Conservation (phyloP, 2,888 invertebrate species). For the Hipparchia semele region DNA sequence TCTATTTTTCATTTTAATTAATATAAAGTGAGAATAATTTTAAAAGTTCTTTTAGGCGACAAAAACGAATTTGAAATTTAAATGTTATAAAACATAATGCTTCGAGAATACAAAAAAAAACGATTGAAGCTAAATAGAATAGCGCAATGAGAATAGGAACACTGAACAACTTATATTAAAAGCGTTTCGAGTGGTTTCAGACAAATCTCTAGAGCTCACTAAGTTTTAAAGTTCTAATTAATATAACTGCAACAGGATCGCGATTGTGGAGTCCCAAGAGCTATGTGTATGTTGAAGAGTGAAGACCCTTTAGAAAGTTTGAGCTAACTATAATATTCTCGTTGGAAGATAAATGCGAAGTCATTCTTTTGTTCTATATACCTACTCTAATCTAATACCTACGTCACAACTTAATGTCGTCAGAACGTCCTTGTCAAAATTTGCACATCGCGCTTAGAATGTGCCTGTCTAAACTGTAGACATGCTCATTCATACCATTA, state of each 20-base stretch:
- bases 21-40: neutral
- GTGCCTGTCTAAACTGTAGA: too few relatives aligned
- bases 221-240: neutral
- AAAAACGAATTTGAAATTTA: neutral
- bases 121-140: constrained; percentile 1
- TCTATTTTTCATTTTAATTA: neutral
- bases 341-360: neutral
- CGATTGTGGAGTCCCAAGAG: neutral
- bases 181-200: constrained; percentile 1
- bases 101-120: neutral
- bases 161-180: constrained; percentile 11
- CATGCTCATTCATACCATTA: too few relatives aligned
- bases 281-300: neutral
- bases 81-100: constrained; percentile 6
- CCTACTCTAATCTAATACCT: too few relatives aligned
- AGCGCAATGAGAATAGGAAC: neutral
- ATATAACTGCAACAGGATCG: neutral
- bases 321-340: neutral
- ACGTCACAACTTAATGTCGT: too few relatives aligned
- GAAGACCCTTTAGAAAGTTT: neutral
- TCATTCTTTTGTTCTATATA: neutral
- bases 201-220: neutral
- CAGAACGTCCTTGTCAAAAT: too few relatives aligned
- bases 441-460: too few relatives aligned
- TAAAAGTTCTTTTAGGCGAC: neutral